Evolutionary conservation across 2,888 invertebrate species (phyloP).

Genomic region (Drosophila recens): DNA sequence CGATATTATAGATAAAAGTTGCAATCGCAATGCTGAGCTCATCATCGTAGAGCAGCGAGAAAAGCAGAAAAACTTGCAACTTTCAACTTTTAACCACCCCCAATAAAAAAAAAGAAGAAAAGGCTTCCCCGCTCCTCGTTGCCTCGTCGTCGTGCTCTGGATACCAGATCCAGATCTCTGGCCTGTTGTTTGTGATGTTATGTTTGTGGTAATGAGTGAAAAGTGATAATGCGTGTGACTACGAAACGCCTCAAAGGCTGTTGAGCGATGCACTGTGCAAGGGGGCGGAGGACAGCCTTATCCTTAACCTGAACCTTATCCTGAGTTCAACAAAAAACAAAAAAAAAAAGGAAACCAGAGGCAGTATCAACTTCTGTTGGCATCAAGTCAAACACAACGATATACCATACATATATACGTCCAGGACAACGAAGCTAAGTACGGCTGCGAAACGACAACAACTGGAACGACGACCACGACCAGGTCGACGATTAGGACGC

Average conservation of each 20-base stretch:
- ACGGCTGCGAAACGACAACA: conserved; percentile 55
- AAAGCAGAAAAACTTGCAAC: conserved; percentile 43
- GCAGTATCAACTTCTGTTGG: neutral
- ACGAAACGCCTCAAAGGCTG: conserved; percentile 60
- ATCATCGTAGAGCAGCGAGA: conserved; percentile 59
- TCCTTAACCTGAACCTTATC: conserved; percentile 28
- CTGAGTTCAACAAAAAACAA: neutral
- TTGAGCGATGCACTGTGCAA: conserved; percentile 50
- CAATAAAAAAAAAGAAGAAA: neutral
- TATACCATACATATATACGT: conserved; percentile 16
- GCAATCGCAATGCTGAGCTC: conserved; percentile 74
- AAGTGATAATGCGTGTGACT: conserved; percentile 39
- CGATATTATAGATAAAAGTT: conserved; percentile 12
- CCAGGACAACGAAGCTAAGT: conserved; percentile 40
- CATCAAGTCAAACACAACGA: conserved; percentile 7
- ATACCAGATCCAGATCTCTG: conserved; percentile 5
- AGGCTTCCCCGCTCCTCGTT: conserved; percentile 1
- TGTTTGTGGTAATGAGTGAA: conserved; percentile 47
- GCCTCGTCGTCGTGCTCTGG: neutral
- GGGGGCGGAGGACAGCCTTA: conserved; percentile 32
- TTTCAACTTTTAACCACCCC: conserved; percentile 17
- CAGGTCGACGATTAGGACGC: conserved; percentile 60
- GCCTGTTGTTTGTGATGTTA: conserved; percentile 46
- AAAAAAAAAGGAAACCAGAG: neutral
- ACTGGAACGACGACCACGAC: conserved; percentile 35